Percentiles rank a stretch among this genome's conserved stretches.
These are phyloP conservation scores for Hormaphis cornu DNA, from an alignment of 1,140 invertebrate genomes.

Conservation along the genomic window DNA sequence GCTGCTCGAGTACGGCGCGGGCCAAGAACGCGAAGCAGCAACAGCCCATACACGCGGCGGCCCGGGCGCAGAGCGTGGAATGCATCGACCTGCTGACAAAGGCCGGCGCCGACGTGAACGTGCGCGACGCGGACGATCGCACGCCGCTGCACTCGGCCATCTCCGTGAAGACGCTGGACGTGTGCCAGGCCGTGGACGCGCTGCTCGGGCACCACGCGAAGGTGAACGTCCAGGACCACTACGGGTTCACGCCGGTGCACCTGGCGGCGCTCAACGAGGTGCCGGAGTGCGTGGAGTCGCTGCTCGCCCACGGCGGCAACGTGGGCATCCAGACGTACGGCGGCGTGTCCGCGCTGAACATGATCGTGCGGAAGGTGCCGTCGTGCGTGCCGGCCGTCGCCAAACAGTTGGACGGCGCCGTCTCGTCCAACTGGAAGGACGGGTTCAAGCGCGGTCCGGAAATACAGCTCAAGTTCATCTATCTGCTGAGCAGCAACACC, in stretches of 20 bases:
- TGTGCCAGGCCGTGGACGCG: constrained; percentile 62
- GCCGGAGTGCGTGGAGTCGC: constrained; percentile 66
- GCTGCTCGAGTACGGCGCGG: constrained; percentile 58
- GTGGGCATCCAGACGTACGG: constrained; percentile 72
- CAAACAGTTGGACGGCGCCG: constrained; percentile 63
- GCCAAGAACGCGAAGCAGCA: constrained; percentile 63
- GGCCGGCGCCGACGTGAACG: constrained; percentile 61
- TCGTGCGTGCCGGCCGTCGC: constrained; percentile 66
- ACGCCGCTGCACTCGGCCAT: constrained; percentile 69
- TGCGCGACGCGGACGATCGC: constrained; percentile 63
- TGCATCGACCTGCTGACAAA: constrained; percentile 67
- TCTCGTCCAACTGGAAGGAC: constrained; percentile 66
- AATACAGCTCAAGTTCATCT: constrained; percentile 66
- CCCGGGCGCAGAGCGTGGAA: constrained; percentile 62
- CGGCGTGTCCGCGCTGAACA: constrained; percentile 68
- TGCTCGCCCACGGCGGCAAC: constrained; percentile 74
- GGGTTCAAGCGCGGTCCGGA: constrained; percentile 67
- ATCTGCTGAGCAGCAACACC: constrained; percentile 63
- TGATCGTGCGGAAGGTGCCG: constrained; percentile 71
- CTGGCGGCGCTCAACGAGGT: constrained; percentile 74
- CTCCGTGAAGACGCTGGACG: constrained; percentile 60
- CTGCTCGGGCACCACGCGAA: constrained; percentile 66
- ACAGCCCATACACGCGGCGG: constrained; percentile 65
- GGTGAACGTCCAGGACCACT: constrained; percentile 74
- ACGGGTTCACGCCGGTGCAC: constrained; percentile 80